Conservation (phyloP, 2,113 vertebrate species). For the Regulus satrapa region DNA sequence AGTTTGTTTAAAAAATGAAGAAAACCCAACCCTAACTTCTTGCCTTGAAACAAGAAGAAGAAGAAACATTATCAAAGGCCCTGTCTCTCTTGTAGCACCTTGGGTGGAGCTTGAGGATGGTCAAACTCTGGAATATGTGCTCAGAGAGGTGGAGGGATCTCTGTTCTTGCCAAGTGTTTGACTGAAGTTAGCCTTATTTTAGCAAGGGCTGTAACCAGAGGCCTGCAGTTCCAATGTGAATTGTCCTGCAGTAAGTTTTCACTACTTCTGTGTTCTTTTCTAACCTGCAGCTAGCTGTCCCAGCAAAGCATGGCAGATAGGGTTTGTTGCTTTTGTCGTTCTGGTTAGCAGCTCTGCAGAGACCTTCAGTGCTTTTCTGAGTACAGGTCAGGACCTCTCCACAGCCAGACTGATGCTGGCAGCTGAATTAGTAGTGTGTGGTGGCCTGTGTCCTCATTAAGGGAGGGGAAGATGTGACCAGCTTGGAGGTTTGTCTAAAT, state of each 20-base stretch:
- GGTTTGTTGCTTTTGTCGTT: neutral
- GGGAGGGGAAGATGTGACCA: neutral
- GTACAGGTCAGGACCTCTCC: neutral
- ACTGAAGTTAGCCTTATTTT: neutral
- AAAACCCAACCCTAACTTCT: neutral
- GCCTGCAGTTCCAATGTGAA: neutral
- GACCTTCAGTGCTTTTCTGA: neutral
- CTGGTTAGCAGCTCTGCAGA: neutral
- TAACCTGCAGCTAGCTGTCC: neutral
- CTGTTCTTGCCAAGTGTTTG: neutral
- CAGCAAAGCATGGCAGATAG: neutral
- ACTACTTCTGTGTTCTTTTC: neutral
- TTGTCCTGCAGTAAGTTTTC: neutral
- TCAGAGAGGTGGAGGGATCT: neutral
- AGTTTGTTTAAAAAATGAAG: neutral
- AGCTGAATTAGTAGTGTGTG: neutral
- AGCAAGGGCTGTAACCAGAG: neutral
- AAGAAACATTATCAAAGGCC: neutral
- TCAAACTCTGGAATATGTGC: neutral
- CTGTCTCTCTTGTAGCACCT: neutral
- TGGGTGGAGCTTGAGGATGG: neutral
- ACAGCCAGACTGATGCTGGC: neutral
- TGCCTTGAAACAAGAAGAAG: neutral
- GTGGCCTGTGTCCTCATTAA: neutral
- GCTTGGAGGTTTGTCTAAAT: neutral